A percentile compares a stretch with the other conserved stretches of the same genome.
phyloP scores from a whole-genome alignment of 2,888 invertebrate species.

The Coelinius sp. region DNA sequence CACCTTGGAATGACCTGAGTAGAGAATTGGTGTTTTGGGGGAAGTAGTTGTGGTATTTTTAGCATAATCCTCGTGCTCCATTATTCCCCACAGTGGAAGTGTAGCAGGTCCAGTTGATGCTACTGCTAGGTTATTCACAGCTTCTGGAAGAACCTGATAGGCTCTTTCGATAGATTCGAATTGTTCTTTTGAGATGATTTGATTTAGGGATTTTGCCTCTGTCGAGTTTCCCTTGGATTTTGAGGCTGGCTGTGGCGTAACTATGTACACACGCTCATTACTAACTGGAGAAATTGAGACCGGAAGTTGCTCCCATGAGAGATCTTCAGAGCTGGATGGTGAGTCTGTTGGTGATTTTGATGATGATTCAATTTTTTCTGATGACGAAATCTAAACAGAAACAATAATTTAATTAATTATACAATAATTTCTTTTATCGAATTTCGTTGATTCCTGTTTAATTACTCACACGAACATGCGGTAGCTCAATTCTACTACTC shows the following conservation, averaged over 20 bases:
- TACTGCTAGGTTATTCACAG: slow-evolving; percentile 67
- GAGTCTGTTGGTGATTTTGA: slow-evolving; percentile 35
- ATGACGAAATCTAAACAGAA: neutral
- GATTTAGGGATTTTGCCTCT: slow-evolving; percentile 39
- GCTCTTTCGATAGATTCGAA: slow-evolving; percentile 63
- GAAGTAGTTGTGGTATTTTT: slow-evolving; percentile 39
- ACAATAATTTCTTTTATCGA: neutral
- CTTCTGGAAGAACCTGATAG: slow-evolving; percentile 67
- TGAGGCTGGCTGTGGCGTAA: slow-evolving; percentile 79
- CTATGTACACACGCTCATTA: slow-evolving; percentile 86
- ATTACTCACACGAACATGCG: slow-evolving; percentile 48
- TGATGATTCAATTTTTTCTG: slow-evolving; percentile 19
- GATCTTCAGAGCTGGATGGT: slow-evolving; percentile 67
- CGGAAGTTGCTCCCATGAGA: slow-evolving; percentile 79
- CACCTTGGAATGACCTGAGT: slow-evolving; percentile 79
- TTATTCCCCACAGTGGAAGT: slow-evolving; percentile 66
- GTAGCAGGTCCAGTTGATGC: slow-evolving; percentile 63
- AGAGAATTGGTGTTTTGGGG: slow-evolving; percentile 57
- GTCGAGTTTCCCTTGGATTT: slow-evolving; percentile 34
- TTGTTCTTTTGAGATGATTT: slow-evolving; percentile 41
- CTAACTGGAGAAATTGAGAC: slow-evolving; percentile 83
- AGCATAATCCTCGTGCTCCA: slow-evolving; percentile 66
- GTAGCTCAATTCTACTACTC: slow-evolving; percentile 49
- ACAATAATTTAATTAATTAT: neutral
- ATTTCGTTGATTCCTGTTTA: too few relatives aligned